Conservation (phyloP, 2,888 invertebrate genomes). For the Sinelater perroti region DNA sequence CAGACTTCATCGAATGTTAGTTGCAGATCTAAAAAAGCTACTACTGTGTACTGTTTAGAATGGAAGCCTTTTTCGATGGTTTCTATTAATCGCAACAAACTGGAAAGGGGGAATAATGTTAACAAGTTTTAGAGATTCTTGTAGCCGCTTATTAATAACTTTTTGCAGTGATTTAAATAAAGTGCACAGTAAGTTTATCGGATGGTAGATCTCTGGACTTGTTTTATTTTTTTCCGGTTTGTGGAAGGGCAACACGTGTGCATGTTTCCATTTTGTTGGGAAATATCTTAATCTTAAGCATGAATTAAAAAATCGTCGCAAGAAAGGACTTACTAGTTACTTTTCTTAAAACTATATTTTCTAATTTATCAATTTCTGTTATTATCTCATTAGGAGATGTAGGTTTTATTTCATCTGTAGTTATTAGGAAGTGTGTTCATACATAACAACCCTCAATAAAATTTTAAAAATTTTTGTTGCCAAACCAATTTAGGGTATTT, state of each 20-base stretch:
- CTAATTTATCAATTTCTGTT: no score
- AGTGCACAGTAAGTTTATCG: neutral
- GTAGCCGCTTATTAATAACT: neutral
- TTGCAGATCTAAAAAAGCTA: neutral
- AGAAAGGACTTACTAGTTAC: neutral
- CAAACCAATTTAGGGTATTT: no score
- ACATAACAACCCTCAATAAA: no score
- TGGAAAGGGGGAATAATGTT: neutral
- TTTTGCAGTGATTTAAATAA: neutral
- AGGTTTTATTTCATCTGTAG: no score
- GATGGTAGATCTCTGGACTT: neutral
- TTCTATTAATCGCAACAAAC: neutral
- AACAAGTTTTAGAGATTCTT: neutral
- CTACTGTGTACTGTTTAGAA: neutral
- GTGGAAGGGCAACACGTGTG: neutral
- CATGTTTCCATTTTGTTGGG: neutral
- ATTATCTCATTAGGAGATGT: neutral
- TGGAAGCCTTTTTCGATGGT: neutral
- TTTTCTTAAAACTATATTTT: neutral
- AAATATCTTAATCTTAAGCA: constrained; percentile 1
- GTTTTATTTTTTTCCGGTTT: neutral
- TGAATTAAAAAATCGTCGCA: neutral
- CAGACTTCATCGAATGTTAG: neutral
- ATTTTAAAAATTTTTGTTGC: no score
- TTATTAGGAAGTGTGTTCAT: no score